phyloP scores from a whole-genome alignment of 2,113 vertebrate genomes.

The Sterna hirundo region DNA sequence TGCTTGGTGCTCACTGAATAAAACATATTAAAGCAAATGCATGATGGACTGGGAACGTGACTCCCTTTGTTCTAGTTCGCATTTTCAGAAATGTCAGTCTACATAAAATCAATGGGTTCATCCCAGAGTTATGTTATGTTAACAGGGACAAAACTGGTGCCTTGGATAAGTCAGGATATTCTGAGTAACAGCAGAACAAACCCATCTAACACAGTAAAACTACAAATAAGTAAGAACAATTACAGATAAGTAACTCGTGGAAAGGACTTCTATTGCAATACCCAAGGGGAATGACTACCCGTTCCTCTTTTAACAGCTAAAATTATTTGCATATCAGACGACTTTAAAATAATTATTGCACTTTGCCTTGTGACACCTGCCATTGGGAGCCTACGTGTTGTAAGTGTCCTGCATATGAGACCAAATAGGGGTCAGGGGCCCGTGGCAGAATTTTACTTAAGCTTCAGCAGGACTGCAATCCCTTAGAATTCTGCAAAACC shows the following conservation, averaged over 20 bases:
- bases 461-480: background rate
- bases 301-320: background rate
- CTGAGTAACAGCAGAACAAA: background rate
- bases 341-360: background rate
- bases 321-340: background rate
- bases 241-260: background rate
- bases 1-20: background rate
- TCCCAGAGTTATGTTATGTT: background rate
- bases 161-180: background rate
- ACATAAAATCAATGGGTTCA: background rate
- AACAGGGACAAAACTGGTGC: background rate
- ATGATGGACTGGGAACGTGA: background rate
- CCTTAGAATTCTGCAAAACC: background rate
- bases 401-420: background rate
- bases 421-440: background rate
- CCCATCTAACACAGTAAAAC: background rate
- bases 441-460: background rate
- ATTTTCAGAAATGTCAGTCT: background rate
- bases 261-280: accelerated
- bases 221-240: background rate
- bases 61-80: background rate
- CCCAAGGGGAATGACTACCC: background rate
- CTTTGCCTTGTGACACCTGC: background rate
- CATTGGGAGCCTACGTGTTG: background rate
- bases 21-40: background rate